Evolutionary conservation across 2,888 invertebrate species (phyloP).

Genomic region (Syrista parreyssii): DNA sequence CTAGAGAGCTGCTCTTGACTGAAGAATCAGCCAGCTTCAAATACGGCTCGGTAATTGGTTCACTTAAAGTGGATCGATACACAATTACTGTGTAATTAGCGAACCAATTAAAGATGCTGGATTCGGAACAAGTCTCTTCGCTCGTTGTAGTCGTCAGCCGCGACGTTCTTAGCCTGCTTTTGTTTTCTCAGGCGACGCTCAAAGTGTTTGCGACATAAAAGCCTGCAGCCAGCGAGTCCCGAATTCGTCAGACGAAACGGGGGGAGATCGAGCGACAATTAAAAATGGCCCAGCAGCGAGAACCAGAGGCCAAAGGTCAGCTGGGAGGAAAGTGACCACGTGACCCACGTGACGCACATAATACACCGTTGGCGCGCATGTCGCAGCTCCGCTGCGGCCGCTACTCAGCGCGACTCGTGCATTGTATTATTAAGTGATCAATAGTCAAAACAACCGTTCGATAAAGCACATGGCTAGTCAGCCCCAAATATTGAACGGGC

Average conservation of each 20-base stretch:
- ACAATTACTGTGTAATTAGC: slow-evolving; percentile 52
- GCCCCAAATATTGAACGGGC: too few species aligned
- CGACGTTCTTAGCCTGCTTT: slow-evolving; percentile 16
- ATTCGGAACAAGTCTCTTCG: slow-evolving; percentile 11
- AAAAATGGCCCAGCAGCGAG: not conserved
- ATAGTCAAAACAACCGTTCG: slow-evolving; percentile 40
- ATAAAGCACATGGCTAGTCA: not conserved
- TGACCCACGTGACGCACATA: too few species aligned
- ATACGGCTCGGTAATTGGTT: slow-evolving; percentile 45
- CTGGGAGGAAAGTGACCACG: too few species aligned
- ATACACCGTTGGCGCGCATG: slow-evolving; percentile 28
- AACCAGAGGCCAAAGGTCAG: not conserved
- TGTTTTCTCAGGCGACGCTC: too few species aligned
- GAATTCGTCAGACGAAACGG: too few species aligned
- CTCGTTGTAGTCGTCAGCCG: slow-evolving; percentile 25
- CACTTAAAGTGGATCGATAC: slow-evolving; percentile 49
- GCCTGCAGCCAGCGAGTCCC: too few species aligned
- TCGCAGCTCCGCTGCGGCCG: slow-evolving; percentile 30
- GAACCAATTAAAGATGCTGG: slow-evolving; percentile 42
- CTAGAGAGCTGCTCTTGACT: slow-evolving; percentile 1
- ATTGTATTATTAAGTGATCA: slow-evolving; percentile 53
- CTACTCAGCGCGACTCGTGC: slow-evolving; percentile 39
- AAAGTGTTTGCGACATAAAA: too few species aligned
- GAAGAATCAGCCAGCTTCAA: not conserved
- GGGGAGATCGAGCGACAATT: not conserved